phyloP scores from a whole-genome alignment of 2,113 vertebrate species.

The Onychostruthus taczanowskii region DNA sequence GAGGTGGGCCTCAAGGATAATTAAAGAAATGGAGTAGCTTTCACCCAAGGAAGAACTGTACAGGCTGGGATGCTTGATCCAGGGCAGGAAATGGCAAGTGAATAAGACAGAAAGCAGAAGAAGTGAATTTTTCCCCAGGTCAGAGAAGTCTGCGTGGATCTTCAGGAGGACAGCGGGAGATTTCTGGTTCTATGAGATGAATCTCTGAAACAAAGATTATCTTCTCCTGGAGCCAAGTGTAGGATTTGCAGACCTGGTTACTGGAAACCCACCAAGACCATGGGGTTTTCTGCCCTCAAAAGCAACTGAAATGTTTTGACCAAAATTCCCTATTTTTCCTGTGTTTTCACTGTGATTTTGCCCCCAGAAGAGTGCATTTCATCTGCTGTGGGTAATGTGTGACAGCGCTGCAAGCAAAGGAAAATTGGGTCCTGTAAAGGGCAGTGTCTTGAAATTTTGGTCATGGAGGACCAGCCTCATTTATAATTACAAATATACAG shows the following conservation, averaged over 20 bases:
- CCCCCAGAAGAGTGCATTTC: neutral
- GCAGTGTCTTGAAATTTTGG: neutral
- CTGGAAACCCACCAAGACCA: neutral
- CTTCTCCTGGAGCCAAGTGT: neutral
- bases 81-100: neutral
- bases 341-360: neutral
- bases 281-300: neutral
- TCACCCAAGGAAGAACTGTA: neutral
- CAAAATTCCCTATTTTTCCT: neutral
- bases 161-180: neutral
- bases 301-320: neutral
- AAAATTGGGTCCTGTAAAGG: neutral
- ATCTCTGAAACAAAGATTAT: neutral
- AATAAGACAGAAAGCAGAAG: neutral
- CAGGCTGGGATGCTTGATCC: neutral
- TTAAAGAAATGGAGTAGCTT: neutral
- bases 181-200: neutral
- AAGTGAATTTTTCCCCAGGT: neutral
- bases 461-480: neutral
- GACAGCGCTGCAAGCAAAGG: neutral
- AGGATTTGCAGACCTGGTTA: neutral
- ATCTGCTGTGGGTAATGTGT: neutral
- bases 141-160: neutral
- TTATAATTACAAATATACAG: neutral
- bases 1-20: neutral